A percentile compares a stretch with the other conserved stretches of the same genome.
Conservation (phyloP, 2,113 vertebrate genomes). For the Colinus virginianus region DNA sequence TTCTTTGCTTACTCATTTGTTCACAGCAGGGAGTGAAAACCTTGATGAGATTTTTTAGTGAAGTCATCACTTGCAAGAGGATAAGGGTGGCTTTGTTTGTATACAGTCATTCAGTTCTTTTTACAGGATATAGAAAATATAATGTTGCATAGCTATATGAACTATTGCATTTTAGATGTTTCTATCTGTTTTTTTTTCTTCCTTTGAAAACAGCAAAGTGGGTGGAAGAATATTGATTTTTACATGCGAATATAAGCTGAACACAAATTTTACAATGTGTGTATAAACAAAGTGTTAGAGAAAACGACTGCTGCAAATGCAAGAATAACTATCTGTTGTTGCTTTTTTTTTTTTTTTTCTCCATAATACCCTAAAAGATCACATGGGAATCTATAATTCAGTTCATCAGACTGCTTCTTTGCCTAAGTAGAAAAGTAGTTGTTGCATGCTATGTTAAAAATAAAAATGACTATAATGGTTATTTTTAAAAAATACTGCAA, state of each 20-base stretch:
- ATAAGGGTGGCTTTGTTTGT: neutral
- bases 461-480: neutral
- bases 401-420: neutral
- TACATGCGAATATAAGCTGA: neutral
- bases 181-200: neutral
- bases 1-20: constrained; percentile 15
- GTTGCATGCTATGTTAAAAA: neutral
- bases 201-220: neutral
- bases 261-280: neutral
- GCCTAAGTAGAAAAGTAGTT: neutral
- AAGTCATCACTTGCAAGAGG: neutral
- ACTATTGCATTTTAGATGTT: neutral
- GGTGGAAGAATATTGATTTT: neutral
- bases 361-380: neutral
- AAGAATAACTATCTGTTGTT: neutral
- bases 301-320: neutral
- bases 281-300: neutral
- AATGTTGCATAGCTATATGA: neutral
- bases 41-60: neutral
- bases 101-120: neutral
- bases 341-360: neutral
- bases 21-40: neutral
- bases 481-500: neutral
- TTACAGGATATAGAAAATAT: neutral
- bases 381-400: neutral